Conservation (phyloP, 2,888 invertebrate genomes). For the Lymantria monacha region DNA sequence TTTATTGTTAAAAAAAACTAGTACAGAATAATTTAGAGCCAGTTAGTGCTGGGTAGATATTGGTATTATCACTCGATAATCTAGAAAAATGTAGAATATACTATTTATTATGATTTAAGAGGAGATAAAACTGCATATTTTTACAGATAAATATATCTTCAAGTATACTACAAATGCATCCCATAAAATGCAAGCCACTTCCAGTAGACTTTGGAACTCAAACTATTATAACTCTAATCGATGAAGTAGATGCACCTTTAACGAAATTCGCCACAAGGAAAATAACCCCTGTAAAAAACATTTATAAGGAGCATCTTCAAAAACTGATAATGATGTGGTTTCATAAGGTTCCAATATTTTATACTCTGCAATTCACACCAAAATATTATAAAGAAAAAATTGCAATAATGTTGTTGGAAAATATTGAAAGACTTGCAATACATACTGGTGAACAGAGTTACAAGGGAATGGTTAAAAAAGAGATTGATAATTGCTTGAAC, state of each 20-base stretch:
- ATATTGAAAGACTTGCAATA: constrained; percentile 31
- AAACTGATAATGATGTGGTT: constrained; percentile 42
- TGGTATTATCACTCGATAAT: too few relatives aligned
- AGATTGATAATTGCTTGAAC: constrained; percentile 43
- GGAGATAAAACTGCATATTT: not conserved
- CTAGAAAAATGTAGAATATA: too few relatives aligned
- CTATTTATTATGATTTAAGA: too few relatives aligned
- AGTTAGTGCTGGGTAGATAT: too few relatives aligned
- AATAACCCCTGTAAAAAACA: constrained; percentile 16
- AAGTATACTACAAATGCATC: not conserved
- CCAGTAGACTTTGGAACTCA: not conserved
- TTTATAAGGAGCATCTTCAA: constrained; percentile 37
- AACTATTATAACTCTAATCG: not conserved
- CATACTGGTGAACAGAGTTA: constrained; percentile 23
- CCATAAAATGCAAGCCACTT: not conserved
- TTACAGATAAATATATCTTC: constrained; percentile 23
- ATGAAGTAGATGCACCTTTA: not conserved
- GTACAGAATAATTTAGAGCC: too few relatives aligned
- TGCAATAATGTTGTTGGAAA: constrained; percentile 40
- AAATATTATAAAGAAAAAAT: constrained; percentile 37
- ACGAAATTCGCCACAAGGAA: constrained; percentile 8
- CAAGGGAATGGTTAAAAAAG: constrained; percentile 30
- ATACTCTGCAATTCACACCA: constrained; percentile 18
- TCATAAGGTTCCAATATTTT: constrained; percentile 41
- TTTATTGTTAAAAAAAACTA: too few relatives aligned